Evolutionary conservation across 2,888 invertebrate genomes (phyloP).

Genomic region (Seira ritae): DNA sequence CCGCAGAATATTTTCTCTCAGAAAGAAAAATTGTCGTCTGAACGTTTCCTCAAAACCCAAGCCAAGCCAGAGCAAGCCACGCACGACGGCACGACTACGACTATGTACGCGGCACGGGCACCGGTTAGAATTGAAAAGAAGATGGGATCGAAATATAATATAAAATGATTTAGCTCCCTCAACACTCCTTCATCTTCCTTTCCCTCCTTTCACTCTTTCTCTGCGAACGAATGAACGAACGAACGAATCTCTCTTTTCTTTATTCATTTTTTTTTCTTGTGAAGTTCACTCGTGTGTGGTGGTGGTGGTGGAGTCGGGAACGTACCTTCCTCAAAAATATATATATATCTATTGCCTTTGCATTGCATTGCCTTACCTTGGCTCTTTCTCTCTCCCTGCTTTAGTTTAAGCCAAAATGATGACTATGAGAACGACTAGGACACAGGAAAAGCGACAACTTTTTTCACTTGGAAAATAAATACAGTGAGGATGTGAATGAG

Average conservation of each 20-base stretch:
- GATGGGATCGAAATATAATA: conserved; percentile 69
- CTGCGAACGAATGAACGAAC: no score
- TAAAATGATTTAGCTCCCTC: conserved; percentile 66
- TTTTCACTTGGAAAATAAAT: conserved; percentile 7
- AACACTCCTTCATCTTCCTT: conserved; percentile 48
- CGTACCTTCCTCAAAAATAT: no score
- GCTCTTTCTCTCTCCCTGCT: neutral
- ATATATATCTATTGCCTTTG: neutral
- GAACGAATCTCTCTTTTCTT: conserved; percentile 15
- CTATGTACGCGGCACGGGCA: no score
- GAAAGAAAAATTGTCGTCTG: no score
- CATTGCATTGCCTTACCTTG: neutral
- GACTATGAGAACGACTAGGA: no score
- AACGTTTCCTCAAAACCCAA: no score
- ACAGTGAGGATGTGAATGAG: neutral
- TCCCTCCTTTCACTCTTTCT: neutral
- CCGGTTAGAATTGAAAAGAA: conserved; percentile 63
- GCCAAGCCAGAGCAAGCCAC: no score
- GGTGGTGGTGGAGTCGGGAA: no score
- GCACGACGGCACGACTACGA: conserved; percentile 6
- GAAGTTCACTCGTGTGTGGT: conserved; percentile 20
- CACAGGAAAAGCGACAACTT: conserved; percentile 14
- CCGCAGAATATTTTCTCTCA: no score
- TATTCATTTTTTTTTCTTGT: conserved; percentile 22
- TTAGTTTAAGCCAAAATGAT: no score